phyloP scores from a whole-genome alignment of 2,888 invertebrate genomes.

The Drosophila picticornis region DNA sequence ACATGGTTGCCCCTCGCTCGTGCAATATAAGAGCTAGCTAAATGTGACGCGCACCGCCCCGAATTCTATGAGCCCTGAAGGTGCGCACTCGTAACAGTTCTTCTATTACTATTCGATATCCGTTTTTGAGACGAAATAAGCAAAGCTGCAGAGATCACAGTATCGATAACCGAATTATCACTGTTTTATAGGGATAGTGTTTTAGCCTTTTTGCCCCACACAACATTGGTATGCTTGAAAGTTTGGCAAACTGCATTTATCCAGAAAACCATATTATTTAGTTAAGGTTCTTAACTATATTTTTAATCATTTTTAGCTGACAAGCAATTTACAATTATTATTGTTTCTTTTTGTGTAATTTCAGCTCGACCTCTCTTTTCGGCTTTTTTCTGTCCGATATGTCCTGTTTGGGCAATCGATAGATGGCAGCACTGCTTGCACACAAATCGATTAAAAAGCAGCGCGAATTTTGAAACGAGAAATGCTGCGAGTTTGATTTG shows the following conservation, averaged over 20 bases:
- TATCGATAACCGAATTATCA: neutral
- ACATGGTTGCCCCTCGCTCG: neutral
- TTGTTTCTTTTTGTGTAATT: neutral
- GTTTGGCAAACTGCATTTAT: neutral
- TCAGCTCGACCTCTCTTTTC: neutral
- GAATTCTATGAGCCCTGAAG: neutral
- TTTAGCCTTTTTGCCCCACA: neutral
- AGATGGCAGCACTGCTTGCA: neutral
- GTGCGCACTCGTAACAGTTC: slow-evolving; percentile 1
- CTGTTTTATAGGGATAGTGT: neutral
- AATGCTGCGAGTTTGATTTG: neutral
- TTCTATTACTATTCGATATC: neutral
- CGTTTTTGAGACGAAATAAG: neutral
- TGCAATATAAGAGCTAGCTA: neutral
- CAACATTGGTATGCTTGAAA: too few species aligned
- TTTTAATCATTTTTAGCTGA: neutral
- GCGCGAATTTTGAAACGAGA: neutral
- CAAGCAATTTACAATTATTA: neutral
- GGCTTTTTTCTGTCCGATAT: neutral
- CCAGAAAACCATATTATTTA: neutral
- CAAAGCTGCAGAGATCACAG: neutral
- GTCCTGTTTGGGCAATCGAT: neutral
- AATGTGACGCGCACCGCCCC: neutral
- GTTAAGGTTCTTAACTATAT: too few species aligned
- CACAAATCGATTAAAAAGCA: neutral